Evolutionary conservation across 2,113 vertebrate species (phyloP).

Genomic region (Entosphenus tridentatus): DNA sequence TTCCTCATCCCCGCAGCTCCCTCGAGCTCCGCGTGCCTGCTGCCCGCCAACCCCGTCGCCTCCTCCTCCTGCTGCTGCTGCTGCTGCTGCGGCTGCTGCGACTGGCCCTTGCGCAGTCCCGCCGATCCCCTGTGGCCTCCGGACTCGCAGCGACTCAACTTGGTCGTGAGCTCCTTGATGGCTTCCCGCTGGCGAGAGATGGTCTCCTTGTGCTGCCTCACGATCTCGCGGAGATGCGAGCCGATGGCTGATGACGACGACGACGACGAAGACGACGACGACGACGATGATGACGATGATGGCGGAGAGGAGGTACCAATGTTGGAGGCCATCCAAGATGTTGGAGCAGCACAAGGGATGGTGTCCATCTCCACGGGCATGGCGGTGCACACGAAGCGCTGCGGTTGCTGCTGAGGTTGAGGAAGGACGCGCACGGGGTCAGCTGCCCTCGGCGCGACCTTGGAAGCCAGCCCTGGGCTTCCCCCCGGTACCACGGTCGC

Average conservation of each 20-base stretch:
- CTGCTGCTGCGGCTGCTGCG: constrained; percentile 18
- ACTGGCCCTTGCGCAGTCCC: constrained; percentile 26
- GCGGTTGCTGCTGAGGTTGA: too few species aligned
- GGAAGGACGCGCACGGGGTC: too few species aligned
- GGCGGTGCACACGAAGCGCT: constrained; percentile 78
- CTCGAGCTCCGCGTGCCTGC: constrained; percentile 12
- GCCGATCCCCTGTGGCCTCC: constrained; percentile 33
- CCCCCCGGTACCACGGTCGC: constrained; percentile 51
- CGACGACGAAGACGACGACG: too few species aligned
- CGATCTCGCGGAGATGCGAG: constrained; percentile 72
- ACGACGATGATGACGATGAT: too few species aligned
- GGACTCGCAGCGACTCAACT: constrained; percentile 73
- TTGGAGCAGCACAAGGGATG: constrained; percentile 12
- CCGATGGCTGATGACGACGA: constrained; percentile 24
- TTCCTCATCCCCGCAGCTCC: constrained; percentile 39
- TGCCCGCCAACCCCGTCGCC: too few species aligned
- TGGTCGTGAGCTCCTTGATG: constrained; percentile 70
- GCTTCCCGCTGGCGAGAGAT: constrained; percentile 84
- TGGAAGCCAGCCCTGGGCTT: constrained; percentile 15
- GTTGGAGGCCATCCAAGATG: too few species aligned
- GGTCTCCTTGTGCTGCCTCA: constrained; percentile 86
- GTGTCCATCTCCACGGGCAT: constrained; percentile 75
- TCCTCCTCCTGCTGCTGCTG: too few species aligned
- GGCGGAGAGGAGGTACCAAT: too few species aligned
- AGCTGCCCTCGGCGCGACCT: too few species aligned